Evolutionary conservation across 2,888 invertebrate species (phyloP), one percentile per base, ranked within the genome.

Genomic region (Dromius quadrimaculatus): DNA sequence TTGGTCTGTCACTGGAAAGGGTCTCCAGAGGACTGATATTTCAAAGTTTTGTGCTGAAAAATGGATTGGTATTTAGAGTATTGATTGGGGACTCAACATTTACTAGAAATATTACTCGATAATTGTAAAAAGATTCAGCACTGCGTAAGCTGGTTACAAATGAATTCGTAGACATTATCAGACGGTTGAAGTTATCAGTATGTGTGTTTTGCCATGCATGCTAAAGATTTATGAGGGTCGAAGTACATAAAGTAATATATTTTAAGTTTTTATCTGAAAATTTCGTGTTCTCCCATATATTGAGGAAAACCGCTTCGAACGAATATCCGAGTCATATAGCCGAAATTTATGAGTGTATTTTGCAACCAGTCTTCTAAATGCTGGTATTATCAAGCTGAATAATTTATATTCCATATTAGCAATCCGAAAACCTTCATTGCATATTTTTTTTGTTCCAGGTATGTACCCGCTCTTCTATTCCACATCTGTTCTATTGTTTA

Each of bases 211-310:
- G 20, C 28, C 59, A 61, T 38, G 38, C 41, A 61, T 20, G 41
- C 22, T 9, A 22, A 61, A 61, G 61, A 61, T 61, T 61, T 61
- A 61, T 61, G 41, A 41, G 38, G 61, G 61, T 22, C 50, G 32
- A 50, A 50, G 47, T 65, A 65, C 50, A 45, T 65, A 65, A 65
- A 34, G 50, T 65, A 65, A 65, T 65, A 50, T 65, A 65, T 65
- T 54, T 54, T 65, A 47, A 65, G 65, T 50, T 66, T 66, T 66
- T 66, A 45, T 64, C 64, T 22, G 47, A 17, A 63, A 63, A 63
- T 45, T 63, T 63, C 63, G 63, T 63, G 63, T 43, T 28, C 63
- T 28, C 63, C 28, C 63, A 63, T 63, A 63, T 45, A 63, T 63
- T 63, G n/a, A 63, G 43, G 43, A 63, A 45, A 63, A 63, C 63